Conservation (phyloP, 2,113 vertebrate species). For the Xenopus laevis region DNA sequence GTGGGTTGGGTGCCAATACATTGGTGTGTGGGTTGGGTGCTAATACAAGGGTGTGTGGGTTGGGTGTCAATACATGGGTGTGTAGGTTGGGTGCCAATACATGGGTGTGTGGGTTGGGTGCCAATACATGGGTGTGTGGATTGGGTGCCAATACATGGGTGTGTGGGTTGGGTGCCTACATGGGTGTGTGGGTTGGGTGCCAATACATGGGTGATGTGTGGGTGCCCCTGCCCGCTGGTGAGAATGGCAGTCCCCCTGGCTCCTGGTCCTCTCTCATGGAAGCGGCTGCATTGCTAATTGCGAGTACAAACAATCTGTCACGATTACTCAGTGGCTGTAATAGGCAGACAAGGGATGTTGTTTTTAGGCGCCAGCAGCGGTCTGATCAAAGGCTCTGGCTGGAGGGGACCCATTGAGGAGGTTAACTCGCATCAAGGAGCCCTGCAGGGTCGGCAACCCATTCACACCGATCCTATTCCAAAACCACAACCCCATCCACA, state of each 20-base stretch:
- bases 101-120: too few relatives aligned
- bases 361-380: constrained; percentile 96
- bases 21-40: too few relatives aligned
- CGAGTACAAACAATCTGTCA: constrained; percentile 89
- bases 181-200: too few relatives aligned
- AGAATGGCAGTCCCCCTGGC: not conserved
- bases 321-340: constrained; percentile 85
- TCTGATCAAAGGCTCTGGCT: constrained; percentile 83
- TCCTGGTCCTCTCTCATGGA: constrained; percentile 43
- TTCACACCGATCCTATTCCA: constrained; percentile 55
- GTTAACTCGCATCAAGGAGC: constrained; percentile 79
- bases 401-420: constrained; percentile 79
- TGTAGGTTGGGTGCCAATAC: too few relatives aligned
- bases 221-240: not conserved
- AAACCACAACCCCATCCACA: constrained; percentile 6
- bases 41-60: too few relatives aligned
- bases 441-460: constrained; percentile 70
- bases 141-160: too few relatives aligned
- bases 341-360: constrained; percentile 92
- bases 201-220: too few relatives aligned
- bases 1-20: too few relatives aligned
- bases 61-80: too few relatives aligned
- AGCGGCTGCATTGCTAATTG: constrained; percentile 80
- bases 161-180: too few relatives aligned
- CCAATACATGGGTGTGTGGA: too few relatives aligned